A percentile compares a stretch with the other conserved stretches of the same genome.
Evolutionary conservation across 2,888 invertebrate genomes (phyloP).

Genomic region (Tubulanus polymorphus): DNA sequence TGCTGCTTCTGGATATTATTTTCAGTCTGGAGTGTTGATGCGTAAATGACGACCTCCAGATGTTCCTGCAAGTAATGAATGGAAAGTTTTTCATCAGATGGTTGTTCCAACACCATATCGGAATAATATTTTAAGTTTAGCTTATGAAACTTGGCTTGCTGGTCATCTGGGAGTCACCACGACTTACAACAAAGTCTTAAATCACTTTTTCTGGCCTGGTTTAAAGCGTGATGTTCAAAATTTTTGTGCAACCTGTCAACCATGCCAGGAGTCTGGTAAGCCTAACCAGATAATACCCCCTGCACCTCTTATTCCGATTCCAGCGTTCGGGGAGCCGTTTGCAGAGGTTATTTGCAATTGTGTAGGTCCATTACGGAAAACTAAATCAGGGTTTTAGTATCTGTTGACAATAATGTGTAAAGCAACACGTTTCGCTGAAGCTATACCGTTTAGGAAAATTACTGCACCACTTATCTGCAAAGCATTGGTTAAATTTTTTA

Average conservation of each 20-base stretch:
- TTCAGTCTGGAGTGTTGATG: neutral
- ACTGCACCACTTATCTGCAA: slow-evolving; percentile 19
- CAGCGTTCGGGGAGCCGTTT: slow-evolving; percentile 19
- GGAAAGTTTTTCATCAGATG: neutral
- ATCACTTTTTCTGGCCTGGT: neutral
- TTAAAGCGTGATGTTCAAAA: neutral
- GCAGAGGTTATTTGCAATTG: slow-evolving; percentile 17
- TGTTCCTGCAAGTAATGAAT: neutral
- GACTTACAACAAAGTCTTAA: neutral
- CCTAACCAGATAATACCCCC: too few species aligned
- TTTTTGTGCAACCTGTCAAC: neutral
- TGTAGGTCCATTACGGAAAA: slow-evolving; percentile 17
- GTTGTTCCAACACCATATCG: neutral
- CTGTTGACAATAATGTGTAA: neutral
- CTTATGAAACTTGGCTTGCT: neutral
- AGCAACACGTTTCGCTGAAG: neutral
- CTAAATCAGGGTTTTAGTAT: slow-evolving; percentile 17
- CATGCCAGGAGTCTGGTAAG: neutral
- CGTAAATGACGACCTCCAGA: slow-evolving; percentile 1
- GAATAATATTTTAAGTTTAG: neutral
- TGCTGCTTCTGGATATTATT: neutral
- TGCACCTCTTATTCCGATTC: slow-evolving; percentile 5
- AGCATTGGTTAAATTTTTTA: slow-evolving; percentile 16
- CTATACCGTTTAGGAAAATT: slow-evolving; percentile 7
- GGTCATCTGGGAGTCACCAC: neutral